Evolutionary conservation across 2,888 invertebrate species (phyloP), one percentile per base, ranked within the genome.

Genomic region (Pristionchus arcanus): DNA sequence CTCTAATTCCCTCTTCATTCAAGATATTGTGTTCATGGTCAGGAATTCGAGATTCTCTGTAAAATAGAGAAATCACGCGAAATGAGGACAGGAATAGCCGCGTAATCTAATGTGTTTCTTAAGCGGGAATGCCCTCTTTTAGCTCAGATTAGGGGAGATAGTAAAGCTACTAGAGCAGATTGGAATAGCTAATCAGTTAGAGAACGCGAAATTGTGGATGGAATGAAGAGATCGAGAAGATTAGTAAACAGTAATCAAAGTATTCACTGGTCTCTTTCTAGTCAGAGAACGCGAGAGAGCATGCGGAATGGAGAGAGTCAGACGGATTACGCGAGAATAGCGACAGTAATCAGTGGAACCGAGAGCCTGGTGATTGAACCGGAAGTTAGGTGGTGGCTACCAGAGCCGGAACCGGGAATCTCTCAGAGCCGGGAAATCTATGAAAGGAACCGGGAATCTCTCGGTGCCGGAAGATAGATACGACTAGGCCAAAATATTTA

Each of bases 331-430:
- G 4, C 7, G 68, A 49, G 13, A 31, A 15, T 28, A 7, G 37
- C 37, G 37, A 74, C 34, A 81, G 53, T 81, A 85, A 85, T 59
- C 84, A 34, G 84, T 31, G 84, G 59, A 85, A 85, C 55, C 84
- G 37, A 59, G 84, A 77, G 42, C 55, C 13, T 42, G n/a, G 21
- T 81, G 81, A 81, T 28, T 21, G 81, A 9, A 81, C 28, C 49
- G 81, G 81, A 81, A 81, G 74, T 19, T 71, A 16, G 66, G 66
- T 25, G 25, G 25, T 25, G n/a, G 9, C 19, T 55, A 13, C 15
- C 55, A 55, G 55, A 19, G 55, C 55, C 55, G 21, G 16, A 21
- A 21, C 21, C 42, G 42, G 42, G 42, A 49, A 49, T 49, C 42
- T 3, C 42, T 9, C 42, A 49, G 42, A 49, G 42, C 42, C 42